These are phyloP conservation scores for Xestia sexstrigata DNA, from an alignment of 2,888 invertebrate species.

Conservation along the genomic window DNA sequence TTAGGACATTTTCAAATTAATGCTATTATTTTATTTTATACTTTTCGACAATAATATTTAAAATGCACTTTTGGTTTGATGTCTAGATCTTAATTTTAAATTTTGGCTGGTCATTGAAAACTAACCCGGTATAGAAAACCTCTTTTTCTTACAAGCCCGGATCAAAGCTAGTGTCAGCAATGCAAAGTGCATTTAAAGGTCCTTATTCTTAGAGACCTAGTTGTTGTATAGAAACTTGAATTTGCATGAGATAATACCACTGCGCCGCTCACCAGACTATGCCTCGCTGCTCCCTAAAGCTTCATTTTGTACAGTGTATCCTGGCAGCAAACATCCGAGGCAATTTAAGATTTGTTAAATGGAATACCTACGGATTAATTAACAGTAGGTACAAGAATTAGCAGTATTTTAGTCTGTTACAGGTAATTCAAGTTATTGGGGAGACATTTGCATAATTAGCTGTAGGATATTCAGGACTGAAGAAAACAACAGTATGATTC, in stretches of 20 bases:
- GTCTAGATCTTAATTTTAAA: too few species aligned
- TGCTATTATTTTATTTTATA: too few species aligned
- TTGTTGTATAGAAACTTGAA: conserved; percentile 49
- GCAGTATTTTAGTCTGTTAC: not conserved
- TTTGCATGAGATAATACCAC: conserved; percentile 60
- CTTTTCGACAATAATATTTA: too few species aligned
- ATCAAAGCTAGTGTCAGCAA: conserved; percentile 44
- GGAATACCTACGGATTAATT: conserved; percentile 21
- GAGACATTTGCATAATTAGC: not conserved
- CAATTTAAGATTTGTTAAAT: conserved; percentile 21
- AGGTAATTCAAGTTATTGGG: not conserved
- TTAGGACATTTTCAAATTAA: too few species aligned
- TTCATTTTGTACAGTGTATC: conserved; percentile 29
- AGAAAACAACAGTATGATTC: not conserved
- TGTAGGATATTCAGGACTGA: not conserved
- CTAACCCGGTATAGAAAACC: too few species aligned
- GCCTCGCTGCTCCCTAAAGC: conserved; percentile 41
- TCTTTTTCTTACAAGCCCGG: conserved; percentile 37
- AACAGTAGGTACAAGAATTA: not conserved
- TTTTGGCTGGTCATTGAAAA: too few species aligned
- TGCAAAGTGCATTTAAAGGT: conserved; percentile 49
- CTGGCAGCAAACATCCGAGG: conserved; percentile 24
- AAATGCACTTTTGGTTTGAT: too few species aligned
- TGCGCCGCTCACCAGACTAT: conserved; percentile 21
- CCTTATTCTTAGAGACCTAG: conserved; percentile 11